Conservation (phyloP, 2,797 vertebrate genomes). For the Platyrinchus mystaceus region DNA sequence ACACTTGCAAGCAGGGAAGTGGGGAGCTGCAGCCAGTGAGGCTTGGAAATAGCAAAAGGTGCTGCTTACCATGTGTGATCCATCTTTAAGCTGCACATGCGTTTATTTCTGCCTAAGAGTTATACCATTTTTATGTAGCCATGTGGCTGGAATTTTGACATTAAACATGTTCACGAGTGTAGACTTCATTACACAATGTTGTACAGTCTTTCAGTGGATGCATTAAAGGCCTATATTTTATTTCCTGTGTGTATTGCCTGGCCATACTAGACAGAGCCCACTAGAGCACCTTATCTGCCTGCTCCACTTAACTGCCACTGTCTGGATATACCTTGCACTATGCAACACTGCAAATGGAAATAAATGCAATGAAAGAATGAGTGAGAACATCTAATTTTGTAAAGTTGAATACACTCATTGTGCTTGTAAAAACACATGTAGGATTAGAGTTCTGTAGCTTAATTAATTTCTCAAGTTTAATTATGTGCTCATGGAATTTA, state of each 20-base stretch:
- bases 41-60: background rate
- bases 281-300: background rate
- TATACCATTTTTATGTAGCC: background rate
- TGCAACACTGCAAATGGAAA: background rate
- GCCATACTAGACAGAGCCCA: background rate
- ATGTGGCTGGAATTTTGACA: background rate
- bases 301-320: background rate
- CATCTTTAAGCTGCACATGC: background rate
- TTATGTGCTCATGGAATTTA: background rate
- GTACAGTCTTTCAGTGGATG: background rate
- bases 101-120: background rate
- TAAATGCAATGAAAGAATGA: background rate
- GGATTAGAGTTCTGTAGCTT: background rate
- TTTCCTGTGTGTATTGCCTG: background rate
- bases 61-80: background rate
- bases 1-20: background rate
- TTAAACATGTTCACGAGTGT: background rate
- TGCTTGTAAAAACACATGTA: background rate
- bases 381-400: background rate
- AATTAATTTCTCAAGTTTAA: background rate
- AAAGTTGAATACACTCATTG: background rate
- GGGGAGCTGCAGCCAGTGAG: background rate
- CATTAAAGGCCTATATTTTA: background rate
- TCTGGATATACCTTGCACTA: background rate
- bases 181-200: background rate